Percentiles rank a stretch among this genome's conserved stretches.
phyloP scores from a whole-genome alignment of 1,140 invertebrate genomes.

The Samia ricini region DNA sequence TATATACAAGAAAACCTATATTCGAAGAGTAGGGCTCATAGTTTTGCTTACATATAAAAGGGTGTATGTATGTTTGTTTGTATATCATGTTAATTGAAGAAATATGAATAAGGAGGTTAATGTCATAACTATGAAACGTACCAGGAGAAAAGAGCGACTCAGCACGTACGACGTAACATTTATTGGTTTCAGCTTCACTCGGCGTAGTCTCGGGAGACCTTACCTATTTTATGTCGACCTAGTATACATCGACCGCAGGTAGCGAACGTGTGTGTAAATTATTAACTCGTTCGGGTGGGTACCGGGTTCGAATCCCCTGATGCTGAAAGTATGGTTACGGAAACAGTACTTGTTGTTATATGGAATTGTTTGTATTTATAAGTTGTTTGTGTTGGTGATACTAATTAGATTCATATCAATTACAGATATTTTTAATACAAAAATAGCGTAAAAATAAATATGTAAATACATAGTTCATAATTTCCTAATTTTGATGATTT shows the following conservation, averaged over 20 bases:
- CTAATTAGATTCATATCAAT: no score
- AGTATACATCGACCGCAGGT: slow-evolving; percentile 42
- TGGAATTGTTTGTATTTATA: no score
- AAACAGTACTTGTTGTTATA: neutral
- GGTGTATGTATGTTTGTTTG: neutral
- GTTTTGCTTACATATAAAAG: neutral
- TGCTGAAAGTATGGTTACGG: neutral
- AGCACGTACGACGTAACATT: slow-evolving; percentile 49
- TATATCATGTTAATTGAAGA: neutral
- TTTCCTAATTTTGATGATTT: no score
- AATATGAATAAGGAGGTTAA: neutral
- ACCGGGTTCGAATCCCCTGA: slow-evolving; percentile 43
- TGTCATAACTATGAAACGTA: slow-evolving; percentile 15
- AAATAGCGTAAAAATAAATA: no score
- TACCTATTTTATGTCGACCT: slow-evolving; percentile 52
- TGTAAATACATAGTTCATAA: no score
- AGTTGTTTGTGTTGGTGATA: no score
- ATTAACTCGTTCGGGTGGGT: slow-evolving; percentile 44
- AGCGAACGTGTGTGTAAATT: slow-evolving; percentile 50
- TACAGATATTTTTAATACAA: no score
- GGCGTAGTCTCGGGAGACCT: slow-evolving; percentile 41
- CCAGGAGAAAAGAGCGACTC: slow-evolving; percentile 32
- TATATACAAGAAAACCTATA: no score
- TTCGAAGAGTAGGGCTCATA: neutral
- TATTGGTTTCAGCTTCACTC: slow-evolving; percentile 56